Conservation (phyloP, 2,113 vertebrate species). For the Pterophyllum scalare region DNA sequence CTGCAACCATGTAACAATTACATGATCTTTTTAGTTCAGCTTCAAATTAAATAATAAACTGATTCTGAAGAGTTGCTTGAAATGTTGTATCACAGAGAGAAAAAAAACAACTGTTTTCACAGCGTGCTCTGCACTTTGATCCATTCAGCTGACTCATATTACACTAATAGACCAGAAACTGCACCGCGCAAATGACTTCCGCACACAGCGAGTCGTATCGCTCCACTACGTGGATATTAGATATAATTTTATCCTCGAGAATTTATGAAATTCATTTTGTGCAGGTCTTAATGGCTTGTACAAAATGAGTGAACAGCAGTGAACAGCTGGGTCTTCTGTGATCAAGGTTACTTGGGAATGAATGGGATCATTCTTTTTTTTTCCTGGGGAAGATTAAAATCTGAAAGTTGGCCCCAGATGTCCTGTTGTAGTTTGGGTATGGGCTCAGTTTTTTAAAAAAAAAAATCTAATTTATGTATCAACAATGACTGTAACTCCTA, state of each 20-base stretch:
- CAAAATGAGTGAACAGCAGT: neutral
- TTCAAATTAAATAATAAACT: neutral
- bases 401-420: neutral
- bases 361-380: neutral
- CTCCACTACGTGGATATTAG: neutral
- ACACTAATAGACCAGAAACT: neutral
- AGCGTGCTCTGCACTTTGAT: slow-evolving; percentile 2
- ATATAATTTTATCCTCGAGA: slow-evolving; percentile 3
- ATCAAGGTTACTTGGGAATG: neutral
- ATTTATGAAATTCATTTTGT: slow-evolving; percentile 32
- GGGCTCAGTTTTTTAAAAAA: no score
- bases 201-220: neutral
- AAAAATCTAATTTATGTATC: neutral
- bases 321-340: neutral
- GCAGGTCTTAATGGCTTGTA: slow-evolving; percentile 6
- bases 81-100: neutral
- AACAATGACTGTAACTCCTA: neutral
- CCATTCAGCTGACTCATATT: slow-evolving; percentile 8
- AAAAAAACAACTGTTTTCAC: neutral
- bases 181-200: neutral
- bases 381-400: neutral
- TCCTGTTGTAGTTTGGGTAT: neutral
- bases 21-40: neutral
- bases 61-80: neutral
- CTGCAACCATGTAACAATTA: neutral